Conservation (phyloP, 2,888 invertebrate genomes). For the Dolomedes plantarius region DNA sequence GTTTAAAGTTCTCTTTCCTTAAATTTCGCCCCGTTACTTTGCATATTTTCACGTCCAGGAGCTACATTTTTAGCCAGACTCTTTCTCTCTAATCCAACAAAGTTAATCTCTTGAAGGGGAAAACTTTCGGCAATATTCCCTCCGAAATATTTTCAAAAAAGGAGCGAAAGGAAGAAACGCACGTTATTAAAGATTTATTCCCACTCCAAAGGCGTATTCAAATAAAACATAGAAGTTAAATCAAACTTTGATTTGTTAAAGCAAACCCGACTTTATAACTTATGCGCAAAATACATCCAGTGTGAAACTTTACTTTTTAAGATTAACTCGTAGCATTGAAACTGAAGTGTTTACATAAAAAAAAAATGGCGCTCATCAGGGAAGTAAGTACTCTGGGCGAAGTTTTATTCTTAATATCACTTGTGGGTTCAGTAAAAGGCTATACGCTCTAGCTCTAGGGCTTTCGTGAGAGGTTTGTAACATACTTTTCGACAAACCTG, state of each 20-base stretch:
- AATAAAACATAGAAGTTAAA: slow-evolving; percentile 8
- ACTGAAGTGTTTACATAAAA: not conserved
- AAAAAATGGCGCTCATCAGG: not conserved
- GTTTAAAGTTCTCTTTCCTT: too few relatives aligned
- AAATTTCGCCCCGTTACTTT: not conserved
- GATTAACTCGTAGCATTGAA: not conserved
- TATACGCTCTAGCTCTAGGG: not conserved
- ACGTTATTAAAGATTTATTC: slow-evolving; percentile 5
- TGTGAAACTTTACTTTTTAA: not conserved
- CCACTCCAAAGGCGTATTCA: not conserved
- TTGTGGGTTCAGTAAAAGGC: not conserved
- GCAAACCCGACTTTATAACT: slow-evolving; percentile 5
- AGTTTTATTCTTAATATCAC: slow-evolving; percentile 12
- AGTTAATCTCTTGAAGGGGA: not conserved
- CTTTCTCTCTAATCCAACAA: not conserved
- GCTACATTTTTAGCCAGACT: not conserved
- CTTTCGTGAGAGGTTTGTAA: slow-evolving; percentile 42
- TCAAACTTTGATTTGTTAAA: slow-evolving; percentile 18
- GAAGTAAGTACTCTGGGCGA: not conserved
- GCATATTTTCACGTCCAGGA: not conserved
- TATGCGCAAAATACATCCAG: not conserved
- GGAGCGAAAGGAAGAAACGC: not conserved
- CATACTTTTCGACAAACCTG: slow-evolving; percentile 51
- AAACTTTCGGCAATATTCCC: not conserved
- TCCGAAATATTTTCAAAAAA: not conserved